A percentile compares a stretch with the other conserved stretches of the same genome.
These are phyloP conservation scores for Periophthalmus modestus DNA, from an alignment of 2,113 vertebrate species.

Conservation along the genomic window DNA sequence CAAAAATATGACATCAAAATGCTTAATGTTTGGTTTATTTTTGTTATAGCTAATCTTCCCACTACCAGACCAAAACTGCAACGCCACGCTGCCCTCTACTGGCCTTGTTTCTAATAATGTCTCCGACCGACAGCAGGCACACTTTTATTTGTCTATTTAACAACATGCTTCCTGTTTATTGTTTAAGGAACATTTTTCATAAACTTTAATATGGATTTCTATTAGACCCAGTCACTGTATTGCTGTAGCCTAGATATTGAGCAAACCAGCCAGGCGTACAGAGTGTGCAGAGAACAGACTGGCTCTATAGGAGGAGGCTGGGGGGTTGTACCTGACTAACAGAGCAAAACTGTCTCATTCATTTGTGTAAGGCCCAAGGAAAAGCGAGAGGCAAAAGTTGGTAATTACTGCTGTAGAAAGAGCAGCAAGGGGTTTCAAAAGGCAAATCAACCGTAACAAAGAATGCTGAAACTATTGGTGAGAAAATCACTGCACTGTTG, in stretches of 20 bases:
- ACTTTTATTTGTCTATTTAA: conserved; percentile 9
- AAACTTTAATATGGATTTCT: conserved; percentile 9
- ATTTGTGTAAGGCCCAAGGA: conserved; percentile 38
- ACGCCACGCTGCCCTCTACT: conserved; percentile 4
- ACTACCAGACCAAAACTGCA: neutral
- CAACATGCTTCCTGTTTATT: neutral
- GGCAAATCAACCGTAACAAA: neutral
- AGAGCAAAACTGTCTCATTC: conserved; percentile 44
- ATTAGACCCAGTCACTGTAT: neutral
- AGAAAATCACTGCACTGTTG: neutral
- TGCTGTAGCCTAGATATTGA: neutral
- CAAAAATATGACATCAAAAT: too few species aligned
- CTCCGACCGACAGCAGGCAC: neutral
- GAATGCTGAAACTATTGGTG: neutral
- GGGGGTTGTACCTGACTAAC: conserved; percentile 53
- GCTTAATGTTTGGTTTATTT: too few species aligned
- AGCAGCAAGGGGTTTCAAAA: conserved; percentile 1
- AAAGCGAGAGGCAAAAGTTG: conserved; percentile 20
- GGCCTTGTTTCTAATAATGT: neutral
- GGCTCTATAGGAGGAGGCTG: conserved; percentile 50
- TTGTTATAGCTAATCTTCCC: too few species aligned
- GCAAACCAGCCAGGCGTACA: conserved; percentile 10
- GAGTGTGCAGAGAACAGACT: conserved; percentile 44
- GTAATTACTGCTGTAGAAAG: conserved; percentile 14
- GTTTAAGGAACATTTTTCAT: neutral